Conservation (phyloP, 37 sponge, comb jelly and placozoan genomes). For the Crambe crambe region DNA sequence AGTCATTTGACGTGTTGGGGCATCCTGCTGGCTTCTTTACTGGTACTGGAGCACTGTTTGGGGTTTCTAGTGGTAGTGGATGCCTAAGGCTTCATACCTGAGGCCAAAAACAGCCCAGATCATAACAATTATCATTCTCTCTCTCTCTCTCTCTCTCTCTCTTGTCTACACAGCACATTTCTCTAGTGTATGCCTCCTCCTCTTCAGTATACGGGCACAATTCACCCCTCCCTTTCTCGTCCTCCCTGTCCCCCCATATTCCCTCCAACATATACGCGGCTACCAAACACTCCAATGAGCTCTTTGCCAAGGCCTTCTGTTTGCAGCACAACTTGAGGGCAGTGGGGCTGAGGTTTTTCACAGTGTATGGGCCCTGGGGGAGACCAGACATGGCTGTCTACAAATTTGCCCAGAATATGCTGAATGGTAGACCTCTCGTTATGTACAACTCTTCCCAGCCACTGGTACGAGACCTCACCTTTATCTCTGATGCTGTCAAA, state of each 20-base stretch:
- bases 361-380: constrained; percentile 90
- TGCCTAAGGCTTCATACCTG: no score
- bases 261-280: constrained; percentile 80
- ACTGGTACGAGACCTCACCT: constrained; percentile 76
- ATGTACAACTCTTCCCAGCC: constrained; percentile 14
- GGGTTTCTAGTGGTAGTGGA: no score
- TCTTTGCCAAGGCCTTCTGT: constrained; percentile 66
- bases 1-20: neutral
- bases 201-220: constrained; percentile 77
- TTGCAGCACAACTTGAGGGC: constrained; percentile 17
- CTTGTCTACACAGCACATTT: neutral
- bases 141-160: no score
- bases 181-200: constrained; percentile 77
- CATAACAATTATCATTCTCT: no score
- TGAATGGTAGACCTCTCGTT: neutral
- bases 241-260: neutral
- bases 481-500: constrained; percentile 65
- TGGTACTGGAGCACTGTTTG: neutral
- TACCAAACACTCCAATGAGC: constrained; percentile 61
- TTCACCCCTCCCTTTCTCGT: constrained; percentile 62
- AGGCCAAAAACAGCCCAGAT: no score
- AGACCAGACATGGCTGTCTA: constrained; percentile 89
- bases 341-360: constrained; percentile 70
- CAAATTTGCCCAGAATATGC: constrained; percentile 40
- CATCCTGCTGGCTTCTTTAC: neutral